Conservation (phyloP, 53 echinoderm and acorn worm genomes). For the Patiria pectinifera region DNA sequence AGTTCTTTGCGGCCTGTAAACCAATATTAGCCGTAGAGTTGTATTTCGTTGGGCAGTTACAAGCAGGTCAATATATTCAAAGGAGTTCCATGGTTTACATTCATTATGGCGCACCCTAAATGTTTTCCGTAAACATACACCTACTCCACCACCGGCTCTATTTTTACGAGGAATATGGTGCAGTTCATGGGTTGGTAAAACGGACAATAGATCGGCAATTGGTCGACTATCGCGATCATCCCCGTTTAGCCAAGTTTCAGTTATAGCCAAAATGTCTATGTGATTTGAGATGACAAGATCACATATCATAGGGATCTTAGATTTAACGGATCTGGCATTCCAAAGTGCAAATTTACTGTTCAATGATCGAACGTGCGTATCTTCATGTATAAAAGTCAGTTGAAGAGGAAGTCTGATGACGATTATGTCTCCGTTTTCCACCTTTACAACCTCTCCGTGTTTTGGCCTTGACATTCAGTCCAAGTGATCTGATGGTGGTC, state of each 20-base stretch:
- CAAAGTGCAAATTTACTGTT: constrained; percentile 23
- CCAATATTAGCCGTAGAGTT: too few relatives aligned
- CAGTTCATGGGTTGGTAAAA: constrained; percentile 14
- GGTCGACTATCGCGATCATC: constrained; percentile 47
- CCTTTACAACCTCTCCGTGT: constrained; percentile 9
- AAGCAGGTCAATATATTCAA: too few relatives aligned
- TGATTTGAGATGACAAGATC: constrained; percentile 36
- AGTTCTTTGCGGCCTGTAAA: too few relatives aligned
- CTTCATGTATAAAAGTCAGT: neutral
- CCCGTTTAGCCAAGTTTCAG: too few relatives aligned
- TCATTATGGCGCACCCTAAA: too few relatives aligned
- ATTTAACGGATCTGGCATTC: constrained; percentile 35
- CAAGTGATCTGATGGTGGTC: neutral
- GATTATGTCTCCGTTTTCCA: neutral
- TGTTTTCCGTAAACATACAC: too few relatives aligned
- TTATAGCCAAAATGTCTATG: constrained; percentile 27
- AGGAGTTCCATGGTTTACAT: too few relatives aligned
- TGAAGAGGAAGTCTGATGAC: neutral
- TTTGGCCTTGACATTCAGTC: neutral
- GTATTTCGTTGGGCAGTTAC: too few relatives aligned
- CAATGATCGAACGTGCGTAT: too few relatives aligned
- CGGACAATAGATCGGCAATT: constrained; percentile 32
- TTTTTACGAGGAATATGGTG: constrained; percentile 11
- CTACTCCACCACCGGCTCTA: too few relatives aligned
- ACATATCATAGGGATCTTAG: constrained; percentile 18